Percentiles rank a stretch among this genome's conserved stretches.
Evolutionary conservation across 2,888 invertebrate species (phyloP).

Genomic region (Aelia acuminata): DNA sequence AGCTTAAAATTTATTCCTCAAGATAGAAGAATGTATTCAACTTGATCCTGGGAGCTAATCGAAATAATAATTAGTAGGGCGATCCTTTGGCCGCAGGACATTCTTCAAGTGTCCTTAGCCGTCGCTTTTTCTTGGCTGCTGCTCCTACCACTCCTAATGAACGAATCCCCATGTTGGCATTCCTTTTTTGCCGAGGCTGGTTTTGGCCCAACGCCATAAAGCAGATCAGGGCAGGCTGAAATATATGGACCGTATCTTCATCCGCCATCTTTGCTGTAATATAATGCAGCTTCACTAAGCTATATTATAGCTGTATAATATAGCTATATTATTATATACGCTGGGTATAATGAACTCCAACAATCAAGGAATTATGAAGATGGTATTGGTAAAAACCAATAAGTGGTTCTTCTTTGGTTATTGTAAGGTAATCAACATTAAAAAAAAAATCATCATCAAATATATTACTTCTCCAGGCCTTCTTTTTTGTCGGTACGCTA

Average conservation of each 20-base stretch:
- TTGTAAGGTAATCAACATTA: too few relatives aligned
- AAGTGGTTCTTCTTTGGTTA: too few relatives aligned
- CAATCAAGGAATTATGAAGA: too few relatives aligned
- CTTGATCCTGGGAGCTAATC: neutral
- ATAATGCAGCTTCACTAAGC: too few relatives aligned
- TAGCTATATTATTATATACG: too few relatives aligned
- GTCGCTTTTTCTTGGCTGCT: neutral
- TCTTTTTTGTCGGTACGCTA: too few relatives aligned
- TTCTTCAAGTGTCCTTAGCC: neutral
- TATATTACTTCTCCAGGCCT: too few relatives aligned
- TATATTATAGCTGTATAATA: too few relatives aligned
- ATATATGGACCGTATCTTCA: conserved; percentile 33
- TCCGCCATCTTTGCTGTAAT: conserved; percentile 10
- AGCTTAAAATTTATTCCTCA: neutral
- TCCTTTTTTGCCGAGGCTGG: neutral
- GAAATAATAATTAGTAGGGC: neutral
- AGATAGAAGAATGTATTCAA: neutral
- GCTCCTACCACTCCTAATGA: neutral
- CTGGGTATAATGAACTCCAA: too few relatives aligned
- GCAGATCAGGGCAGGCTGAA: conserved; percentile 7
- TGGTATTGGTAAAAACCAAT: too few relatives aligned
- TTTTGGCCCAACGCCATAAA: conserved; percentile 24
- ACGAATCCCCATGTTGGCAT: neutral
- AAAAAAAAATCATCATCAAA: too few relatives aligned
- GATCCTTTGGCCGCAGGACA: neutral